Conservation (phyloP, 2,113 vertebrate species). For the Laterallus jamaicensis region DNA sequence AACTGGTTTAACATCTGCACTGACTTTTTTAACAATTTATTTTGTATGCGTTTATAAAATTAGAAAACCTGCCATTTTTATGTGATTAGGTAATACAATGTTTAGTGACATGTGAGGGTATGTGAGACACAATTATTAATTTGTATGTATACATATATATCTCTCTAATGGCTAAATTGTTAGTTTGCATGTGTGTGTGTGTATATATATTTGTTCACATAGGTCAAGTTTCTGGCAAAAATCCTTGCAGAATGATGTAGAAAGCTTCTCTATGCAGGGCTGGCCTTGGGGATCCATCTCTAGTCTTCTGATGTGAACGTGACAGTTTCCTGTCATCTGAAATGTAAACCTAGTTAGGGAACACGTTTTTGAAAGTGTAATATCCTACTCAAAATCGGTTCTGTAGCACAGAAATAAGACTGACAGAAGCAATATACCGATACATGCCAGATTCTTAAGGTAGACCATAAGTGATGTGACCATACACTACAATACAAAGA, state of each 20-base stretch:
- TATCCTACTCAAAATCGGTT: neutral
- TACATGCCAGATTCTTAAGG: neutral
- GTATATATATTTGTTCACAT: neutral
- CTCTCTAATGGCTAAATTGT: neutral
- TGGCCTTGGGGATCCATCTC: neutral
- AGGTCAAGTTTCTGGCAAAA: neutral
- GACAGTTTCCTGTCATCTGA: neutral
- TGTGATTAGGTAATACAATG: neutral
- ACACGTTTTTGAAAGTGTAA: neutral
- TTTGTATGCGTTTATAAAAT: neutral
- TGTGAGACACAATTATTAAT: neutral
- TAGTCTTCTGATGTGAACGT: neutral
- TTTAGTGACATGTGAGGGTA: neutral
- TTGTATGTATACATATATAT: neutral
- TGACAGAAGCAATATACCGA: neutral
- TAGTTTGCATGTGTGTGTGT: neutral
- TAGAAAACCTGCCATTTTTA: neutral
- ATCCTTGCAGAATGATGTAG: neutral
- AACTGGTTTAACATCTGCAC: slow-evolving; percentile 34
- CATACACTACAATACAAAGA: neutral
- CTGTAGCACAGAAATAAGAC: neutral
- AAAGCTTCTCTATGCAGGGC: neutral
- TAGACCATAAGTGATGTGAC: neutral
- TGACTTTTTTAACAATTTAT: neutral
- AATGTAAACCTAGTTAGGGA: neutral